Base-by-base conservation (phyloP, 1,140 invertebrate genomes). In the Pollicipes pollicipes region DNA sequence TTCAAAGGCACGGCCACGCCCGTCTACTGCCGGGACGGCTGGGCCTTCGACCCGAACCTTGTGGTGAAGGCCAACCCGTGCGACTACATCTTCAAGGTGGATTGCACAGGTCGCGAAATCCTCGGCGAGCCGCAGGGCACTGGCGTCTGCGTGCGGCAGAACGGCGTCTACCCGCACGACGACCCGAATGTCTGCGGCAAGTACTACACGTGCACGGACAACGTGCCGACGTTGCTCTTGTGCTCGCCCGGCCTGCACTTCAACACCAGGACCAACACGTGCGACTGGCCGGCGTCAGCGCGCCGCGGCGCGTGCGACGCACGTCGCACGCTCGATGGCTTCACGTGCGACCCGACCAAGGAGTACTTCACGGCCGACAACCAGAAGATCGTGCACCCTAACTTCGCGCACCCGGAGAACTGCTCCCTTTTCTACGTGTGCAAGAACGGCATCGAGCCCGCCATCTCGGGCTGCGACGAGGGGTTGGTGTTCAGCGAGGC, bases 161-260 rank as follows among this genome's bases (percentile, higher is more conserved):
- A 91, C 76, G 90, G 90, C 37, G 88, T 87, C 78, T 93, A 88
- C 81, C 84, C 84, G 30, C 88, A 91, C 78, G 85, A 87, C 70
- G 88, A 91, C 76, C 85, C 85, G n/a, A 79, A 83, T 73, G 85
- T 86, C 0, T 93, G 90, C 74, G 89, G 90, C 77, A 88, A 89
- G 76, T 93, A 92, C 79, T 86, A 88, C 77, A 90, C 90, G 78
- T 91, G 90, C 78, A 85, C 88, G 0, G 87, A 90, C 71, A 89
- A 90, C 21, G 79, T 84, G 0, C 83, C 86, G n/a, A 85, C 87
- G 71, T 83, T 85, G 71, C 82, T 88, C 73, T 84, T 88, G 0
- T 93, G 90, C 78, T 88, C 90, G 0, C 88, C 88, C 28, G 88
- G 90, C 0, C 80, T 96, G 32, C 90, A 95, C 73, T 92, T 90